Conservation (phyloP, 2,888 invertebrate genomes). For the Punctoribates punctum region DNA sequence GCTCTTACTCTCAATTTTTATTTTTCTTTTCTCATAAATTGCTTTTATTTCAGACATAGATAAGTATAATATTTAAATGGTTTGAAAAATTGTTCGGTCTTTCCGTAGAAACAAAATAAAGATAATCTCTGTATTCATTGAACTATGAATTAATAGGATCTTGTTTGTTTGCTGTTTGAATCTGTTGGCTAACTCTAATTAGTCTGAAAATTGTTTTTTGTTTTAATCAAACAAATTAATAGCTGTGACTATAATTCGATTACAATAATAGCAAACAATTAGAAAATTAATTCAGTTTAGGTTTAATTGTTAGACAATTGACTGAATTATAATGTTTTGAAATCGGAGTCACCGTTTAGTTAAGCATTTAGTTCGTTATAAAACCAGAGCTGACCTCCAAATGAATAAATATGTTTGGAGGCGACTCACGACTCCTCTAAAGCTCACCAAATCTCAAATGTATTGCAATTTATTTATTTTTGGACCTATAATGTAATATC, state of each 20-base stretch:
- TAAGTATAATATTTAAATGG: background rate
- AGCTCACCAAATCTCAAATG: background rate
- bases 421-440: background rate
- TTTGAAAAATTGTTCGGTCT: background rate
- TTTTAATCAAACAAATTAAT: too few species aligned
- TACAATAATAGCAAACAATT: too few species aligned
- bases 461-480: conserved; percentile 20
- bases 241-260: too few species aligned
- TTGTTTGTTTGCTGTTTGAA: too few species aligned
- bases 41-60: background rate
- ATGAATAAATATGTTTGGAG: conserved; percentile 3
- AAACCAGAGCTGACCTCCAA: background rate
- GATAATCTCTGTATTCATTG: too few species aligned
- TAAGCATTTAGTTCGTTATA: background rate
- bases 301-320: background rate
- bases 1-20: background rate
- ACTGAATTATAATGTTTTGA: background rate
- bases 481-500: background rate
- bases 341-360: background rate
- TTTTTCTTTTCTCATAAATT: background rate
- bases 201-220: too few species aligned
- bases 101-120: too few species aligned
- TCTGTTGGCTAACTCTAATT: too few species aligned
- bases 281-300: too few species aligned
- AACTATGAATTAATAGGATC: too few species aligned